These are phyloP conservation scores for Mustelus asterias DNA, from an alignment of 2,113 vertebrate genomes.

Conservation along the genomic window DNA sequence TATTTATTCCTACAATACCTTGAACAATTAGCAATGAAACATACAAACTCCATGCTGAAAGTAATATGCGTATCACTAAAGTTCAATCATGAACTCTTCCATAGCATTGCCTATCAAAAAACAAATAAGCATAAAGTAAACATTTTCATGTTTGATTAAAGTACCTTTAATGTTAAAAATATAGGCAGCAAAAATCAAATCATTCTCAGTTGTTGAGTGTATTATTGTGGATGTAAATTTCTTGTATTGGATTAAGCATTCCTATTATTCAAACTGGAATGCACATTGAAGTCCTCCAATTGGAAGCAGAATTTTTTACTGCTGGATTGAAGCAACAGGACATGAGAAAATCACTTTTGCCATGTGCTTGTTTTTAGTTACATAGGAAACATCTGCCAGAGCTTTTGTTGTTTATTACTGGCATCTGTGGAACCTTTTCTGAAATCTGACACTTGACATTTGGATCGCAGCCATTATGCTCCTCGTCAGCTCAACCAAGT, in stretches of 20 bases:
- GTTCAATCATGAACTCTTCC: not conserved
- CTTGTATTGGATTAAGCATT: too few relatives aligned
- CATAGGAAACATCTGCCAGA: not conserved
- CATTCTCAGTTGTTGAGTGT: not conserved
- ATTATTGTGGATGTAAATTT: not conserved
- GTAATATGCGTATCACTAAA: not conserved
- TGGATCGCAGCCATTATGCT: not conserved
- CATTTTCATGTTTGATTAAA: not conserved
- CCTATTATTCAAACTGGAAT: too few relatives aligned
- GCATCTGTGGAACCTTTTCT: not conserved
- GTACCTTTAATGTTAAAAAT: not conserved
- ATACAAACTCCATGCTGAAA: not conserved
- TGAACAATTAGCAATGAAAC: too few relatives aligned
- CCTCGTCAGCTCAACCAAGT: not conserved
- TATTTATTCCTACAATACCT: too few relatives aligned
- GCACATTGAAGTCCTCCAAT: too few relatives aligned
- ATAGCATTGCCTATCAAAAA: not conserved
- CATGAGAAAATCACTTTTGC: too few relatives aligned
- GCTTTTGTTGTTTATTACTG: not conserved
- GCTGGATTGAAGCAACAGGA: too few relatives aligned
- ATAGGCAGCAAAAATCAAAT: not conserved
- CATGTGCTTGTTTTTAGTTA: not conserved
- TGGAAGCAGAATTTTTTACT: too few relatives aligned
- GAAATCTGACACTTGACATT: not conserved
- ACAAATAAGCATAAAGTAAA: too few relatives aligned